These are phyloP conservation scores for Pristionchus pacificus DNA, from an alignment of 1,140 invertebrate genomes.

Conservation along the genomic window DNA sequence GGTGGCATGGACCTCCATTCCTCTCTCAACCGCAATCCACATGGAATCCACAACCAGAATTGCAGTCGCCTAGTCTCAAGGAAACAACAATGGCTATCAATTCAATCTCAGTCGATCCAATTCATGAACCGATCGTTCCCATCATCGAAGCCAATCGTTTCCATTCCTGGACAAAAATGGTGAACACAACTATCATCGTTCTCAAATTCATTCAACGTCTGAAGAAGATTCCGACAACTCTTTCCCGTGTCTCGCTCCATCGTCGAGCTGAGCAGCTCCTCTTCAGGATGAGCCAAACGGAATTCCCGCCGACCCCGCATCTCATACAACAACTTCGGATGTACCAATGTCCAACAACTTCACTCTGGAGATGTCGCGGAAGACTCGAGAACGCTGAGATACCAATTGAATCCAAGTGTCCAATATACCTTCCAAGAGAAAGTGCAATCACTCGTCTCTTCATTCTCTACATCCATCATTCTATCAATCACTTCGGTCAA, in stretches of 20 bases:
- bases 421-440: not conserved
- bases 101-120: not conserved
- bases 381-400: not conserved
- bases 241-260: not conserved
- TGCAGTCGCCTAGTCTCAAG: too few species aligned
- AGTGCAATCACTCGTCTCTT: not conserved
- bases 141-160: not conserved
- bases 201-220: not conserved
- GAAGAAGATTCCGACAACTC: not conserved
- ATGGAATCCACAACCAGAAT: not conserved
- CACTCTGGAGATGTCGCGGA: not conserved
- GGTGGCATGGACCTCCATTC: not conserved
- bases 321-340: not conserved
- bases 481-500: not conserved
- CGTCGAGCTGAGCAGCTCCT: not conserved
- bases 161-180: not conserved
- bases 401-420: not conserved
- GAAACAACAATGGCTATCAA: not conserved
- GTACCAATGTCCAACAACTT: not conserved
- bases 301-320: not conserved
- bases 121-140: not conserved
- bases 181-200: not conserved
- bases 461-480: not conserved
- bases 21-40: not conserved
- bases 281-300: not conserved